Evolutionary conservation across 2,888 invertebrate genomes (phyloP).

Genomic region (Scotopteryx bipunctaria): DNA sequence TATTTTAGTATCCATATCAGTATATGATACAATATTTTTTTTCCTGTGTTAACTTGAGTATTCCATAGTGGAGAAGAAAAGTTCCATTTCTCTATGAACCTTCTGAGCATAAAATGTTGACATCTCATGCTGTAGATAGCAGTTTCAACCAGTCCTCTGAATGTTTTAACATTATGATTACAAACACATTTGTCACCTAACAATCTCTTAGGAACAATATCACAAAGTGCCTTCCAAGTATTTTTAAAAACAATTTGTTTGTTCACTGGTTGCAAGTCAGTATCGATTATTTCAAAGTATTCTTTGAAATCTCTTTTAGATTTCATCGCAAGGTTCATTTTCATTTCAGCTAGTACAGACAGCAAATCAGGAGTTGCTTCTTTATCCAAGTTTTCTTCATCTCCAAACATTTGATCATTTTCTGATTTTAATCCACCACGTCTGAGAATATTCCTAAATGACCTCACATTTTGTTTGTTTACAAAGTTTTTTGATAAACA

Average conservation of each 20-base stretch:
- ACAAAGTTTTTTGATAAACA: slow-evolving; percentile 67
- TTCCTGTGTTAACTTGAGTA: slow-evolving; percentile 23
- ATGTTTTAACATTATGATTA: slow-evolving; percentile 60
- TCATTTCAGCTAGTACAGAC: slow-evolving; percentile 46
- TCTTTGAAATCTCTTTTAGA: slow-evolving; percentile 61
- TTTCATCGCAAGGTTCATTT: slow-evolving; percentile 50
- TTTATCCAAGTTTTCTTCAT: slow-evolving; percentile 45
- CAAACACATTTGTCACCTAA: slow-evolving; percentile 60
- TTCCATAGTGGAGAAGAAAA: slow-evolving; percentile 55
- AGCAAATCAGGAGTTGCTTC: slow-evolving; percentile 46
- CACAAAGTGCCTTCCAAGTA: slow-evolving; percentile 52
- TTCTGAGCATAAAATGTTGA: slow-evolving; percentile 57
- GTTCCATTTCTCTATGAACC: slow-evolving; percentile 61
- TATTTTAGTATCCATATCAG: slow-evolving; percentile 62
- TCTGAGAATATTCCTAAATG: slow-evolving; percentile 53
- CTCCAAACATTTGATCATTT: slow-evolving; percentile 43
- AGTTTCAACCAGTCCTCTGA: slow-evolving; percentile 52
- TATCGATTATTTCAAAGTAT: slow-evolving; percentile 44
- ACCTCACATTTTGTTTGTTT: slow-evolving; percentile 72
- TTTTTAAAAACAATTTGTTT: slow-evolving; percentile 56
- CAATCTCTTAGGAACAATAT: slow-evolving; percentile 62
- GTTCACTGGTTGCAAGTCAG: slow-evolving; percentile 47
- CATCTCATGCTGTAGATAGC: slow-evolving; percentile 68
- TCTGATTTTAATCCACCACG: slow-evolving; percentile 42
- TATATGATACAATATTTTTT: slow-evolving; percentile 46